Conservation (phyloP, 2,797 vertebrate genomes). For the Brachyrhaphis roseni region DNA sequence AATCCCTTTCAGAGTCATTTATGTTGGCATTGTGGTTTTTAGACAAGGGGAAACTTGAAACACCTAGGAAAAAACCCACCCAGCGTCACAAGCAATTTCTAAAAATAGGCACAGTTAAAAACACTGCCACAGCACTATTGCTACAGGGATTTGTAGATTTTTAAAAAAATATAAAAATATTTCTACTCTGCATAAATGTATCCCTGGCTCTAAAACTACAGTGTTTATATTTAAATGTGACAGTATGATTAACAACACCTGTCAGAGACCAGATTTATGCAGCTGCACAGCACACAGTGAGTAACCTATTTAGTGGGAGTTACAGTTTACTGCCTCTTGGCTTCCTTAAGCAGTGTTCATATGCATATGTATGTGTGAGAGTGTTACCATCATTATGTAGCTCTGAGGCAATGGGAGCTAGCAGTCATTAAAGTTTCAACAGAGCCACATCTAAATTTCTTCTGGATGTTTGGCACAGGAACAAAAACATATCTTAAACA, state of each 20-base stretch:
- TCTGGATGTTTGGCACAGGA: slow-evolving; percentile 4
- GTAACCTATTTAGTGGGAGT: slow-evolving; percentile 58
- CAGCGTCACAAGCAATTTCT: not conserved
- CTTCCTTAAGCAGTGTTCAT: slow-evolving; percentile 22
- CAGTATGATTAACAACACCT: slow-evolving; percentile 47
- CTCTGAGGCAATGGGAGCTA: slow-evolving; percentile 15
- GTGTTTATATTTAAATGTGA: slow-evolving; percentile 46
- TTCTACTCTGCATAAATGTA: slow-evolving; percentile 9
- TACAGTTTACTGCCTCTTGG: slow-evolving; percentile 43
- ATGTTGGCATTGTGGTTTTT: not conserved
- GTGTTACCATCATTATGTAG: slow-evolving; percentile 38
- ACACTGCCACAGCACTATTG: not conserved
- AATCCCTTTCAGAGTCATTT: not conserved
- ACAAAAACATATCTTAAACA: slow-evolving; percentile 13
- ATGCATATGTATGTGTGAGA: slow-evolving; percentile 5
- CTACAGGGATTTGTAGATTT: slow-evolving; percentile 31
- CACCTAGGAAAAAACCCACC: not conserved
- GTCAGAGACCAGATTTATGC: slow-evolving; percentile 49
- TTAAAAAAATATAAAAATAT: slow-evolving; percentile 26
- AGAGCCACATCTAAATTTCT: slow-evolving; percentile 29
- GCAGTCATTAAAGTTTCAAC: slow-evolving; percentile 48
- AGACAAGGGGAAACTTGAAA: not conserved
- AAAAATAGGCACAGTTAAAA: not conserved
- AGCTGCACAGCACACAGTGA: slow-evolving; percentile 41
- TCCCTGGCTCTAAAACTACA: slow-evolving; percentile 12